phyloP scores from a whole-genome alignment of 2,888 invertebrate genomes.

The Drosophila melanosoma region DNA sequence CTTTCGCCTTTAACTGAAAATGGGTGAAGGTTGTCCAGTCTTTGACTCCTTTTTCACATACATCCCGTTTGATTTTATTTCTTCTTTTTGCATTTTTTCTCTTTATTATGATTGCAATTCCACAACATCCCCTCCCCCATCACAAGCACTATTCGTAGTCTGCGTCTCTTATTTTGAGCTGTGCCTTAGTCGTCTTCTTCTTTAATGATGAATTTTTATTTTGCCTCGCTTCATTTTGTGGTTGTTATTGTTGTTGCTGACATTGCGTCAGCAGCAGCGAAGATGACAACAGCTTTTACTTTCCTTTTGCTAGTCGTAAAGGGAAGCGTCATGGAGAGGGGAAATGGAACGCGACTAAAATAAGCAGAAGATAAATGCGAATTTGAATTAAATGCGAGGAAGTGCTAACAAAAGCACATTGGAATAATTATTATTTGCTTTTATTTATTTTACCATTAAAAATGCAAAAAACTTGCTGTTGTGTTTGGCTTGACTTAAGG shows the following conservation, averaged over 20 bases:
- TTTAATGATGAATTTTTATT: slow-evolving; percentile 75
- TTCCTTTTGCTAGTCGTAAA: slow-evolving; percentile 60
- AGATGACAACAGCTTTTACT: slow-evolving; percentile 73
- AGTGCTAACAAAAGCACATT: slow-evolving; percentile 11
- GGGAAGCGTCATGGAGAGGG: background rate
- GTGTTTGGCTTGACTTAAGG: slow-evolving; percentile 10
- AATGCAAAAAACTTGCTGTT: slow-evolving; percentile 30
- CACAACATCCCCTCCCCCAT: background rate
- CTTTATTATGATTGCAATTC: slow-evolving; percentile 16
- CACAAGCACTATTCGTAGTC: background rate
- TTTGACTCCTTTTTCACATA: slow-evolving; percentile 35
- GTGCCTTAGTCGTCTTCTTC: slow-evolving; percentile 33
- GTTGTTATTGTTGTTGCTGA: slow-evolving; percentile 21
- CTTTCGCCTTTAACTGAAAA: slow-evolving; percentile 3
- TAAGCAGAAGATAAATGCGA: slow-evolving; percentile 28
- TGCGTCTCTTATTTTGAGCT: slow-evolving; percentile 34
- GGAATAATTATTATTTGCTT: slow-evolving; percentile 23
- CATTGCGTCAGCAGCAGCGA: slow-evolving; percentile 68
- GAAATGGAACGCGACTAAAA: slow-evolving; percentile 13
- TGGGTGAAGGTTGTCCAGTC: slow-evolving; percentile 66
- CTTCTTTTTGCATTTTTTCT: background rate
- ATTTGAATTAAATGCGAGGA: slow-evolving; percentile 41
- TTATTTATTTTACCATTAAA: slow-evolving; percentile 62
- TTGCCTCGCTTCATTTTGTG: slow-evolving; percentile 43
- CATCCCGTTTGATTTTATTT: slow-evolving; percentile 26